phyloP scores from a whole-genome alignment of 53 echinoderm and acorn worm genomes.

The Apostichopus leukothele region DNA sequence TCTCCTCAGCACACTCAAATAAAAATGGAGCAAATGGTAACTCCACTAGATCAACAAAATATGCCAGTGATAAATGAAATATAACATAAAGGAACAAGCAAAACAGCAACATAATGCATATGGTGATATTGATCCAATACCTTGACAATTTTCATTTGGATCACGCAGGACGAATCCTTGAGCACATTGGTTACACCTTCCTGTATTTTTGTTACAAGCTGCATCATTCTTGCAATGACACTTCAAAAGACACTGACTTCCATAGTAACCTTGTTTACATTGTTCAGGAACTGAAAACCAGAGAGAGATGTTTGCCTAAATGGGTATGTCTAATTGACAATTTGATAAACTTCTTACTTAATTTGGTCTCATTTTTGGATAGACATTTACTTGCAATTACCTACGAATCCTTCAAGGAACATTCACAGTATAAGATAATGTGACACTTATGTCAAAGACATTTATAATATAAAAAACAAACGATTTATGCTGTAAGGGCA shows the following conservation, averaged over 20 bases:
- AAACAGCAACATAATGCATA: too few species aligned
- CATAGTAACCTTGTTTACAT: conserved; percentile 52
- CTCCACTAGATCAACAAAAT: too few species aligned
- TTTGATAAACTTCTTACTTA: not conserved
- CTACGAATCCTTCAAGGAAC: too few species aligned
- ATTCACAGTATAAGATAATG: not conserved
- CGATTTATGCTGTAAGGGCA: not conserved
- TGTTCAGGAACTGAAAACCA: conserved; percentile 1
- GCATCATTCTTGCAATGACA: conserved; percentile 55
- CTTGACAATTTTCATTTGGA: not conserved
- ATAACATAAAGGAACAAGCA: too few species aligned
- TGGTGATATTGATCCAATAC: not conserved
- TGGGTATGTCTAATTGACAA: not conserved
- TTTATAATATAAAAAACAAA: not conserved
- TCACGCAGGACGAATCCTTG: not conserved
- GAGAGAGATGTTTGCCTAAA: too few species aligned
- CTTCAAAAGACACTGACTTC: conserved; percentile 33
- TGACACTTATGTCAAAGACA: not conserved
- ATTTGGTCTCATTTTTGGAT: not conserved
- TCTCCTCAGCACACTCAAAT: too few species aligned
- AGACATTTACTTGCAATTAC: not conserved
- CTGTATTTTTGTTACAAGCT: conserved; percentile 33
- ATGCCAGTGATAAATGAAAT: too few species aligned
- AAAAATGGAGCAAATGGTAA: too few species aligned
- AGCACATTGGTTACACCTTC: conserved; percentile 7